Conservation (phyloP, 1,140 invertebrate species). For the Achatina immaculata region DNA sequence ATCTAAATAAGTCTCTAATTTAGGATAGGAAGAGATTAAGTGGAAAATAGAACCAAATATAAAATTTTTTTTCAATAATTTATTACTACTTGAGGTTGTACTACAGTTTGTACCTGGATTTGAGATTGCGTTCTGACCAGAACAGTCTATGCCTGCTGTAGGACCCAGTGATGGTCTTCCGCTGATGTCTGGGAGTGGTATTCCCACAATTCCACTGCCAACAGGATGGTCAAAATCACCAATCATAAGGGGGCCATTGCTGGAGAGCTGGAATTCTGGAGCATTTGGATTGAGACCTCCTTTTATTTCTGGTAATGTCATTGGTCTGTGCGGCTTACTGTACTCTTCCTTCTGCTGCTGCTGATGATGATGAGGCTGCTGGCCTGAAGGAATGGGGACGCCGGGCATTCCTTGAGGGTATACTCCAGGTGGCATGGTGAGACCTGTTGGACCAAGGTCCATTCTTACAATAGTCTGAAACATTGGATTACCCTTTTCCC, state of each 20-base stretch:
- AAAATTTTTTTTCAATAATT: too few species aligned
- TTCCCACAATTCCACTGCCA: neutral
- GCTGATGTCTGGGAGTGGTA: too few species aligned
- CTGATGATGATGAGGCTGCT: constrained; percentile 38
- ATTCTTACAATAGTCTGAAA: neutral
- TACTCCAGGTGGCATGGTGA: neutral
- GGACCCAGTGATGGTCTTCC: neutral
- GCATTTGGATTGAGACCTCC: constrained; percentile 89
- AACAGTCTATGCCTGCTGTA: neutral
- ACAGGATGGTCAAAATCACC: neutral
- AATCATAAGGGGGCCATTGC: constrained; percentile 57
- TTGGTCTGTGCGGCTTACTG: constrained; percentile 69
- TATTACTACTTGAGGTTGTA: too few species aligned
- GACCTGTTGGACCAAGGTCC: neutral
- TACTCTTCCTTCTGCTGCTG: constrained; percentile 65
- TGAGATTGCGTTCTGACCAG: neutral
- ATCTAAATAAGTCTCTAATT: too few species aligned
- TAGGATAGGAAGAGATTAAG: too few species aligned
- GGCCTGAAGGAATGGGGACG: neutral
- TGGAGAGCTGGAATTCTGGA: constrained; percentile 78
- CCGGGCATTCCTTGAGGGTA: constrained; percentile 34
- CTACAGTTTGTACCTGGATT: constrained; percentile 30
- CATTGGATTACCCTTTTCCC: neutral
- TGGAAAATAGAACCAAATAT: too few species aligned
- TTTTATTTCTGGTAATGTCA: constrained; percentile 71